Evolutionary conservation across 2,888 invertebrate genomes (phyloP), one percentile per base, ranked within the genome.

Genomic region (Cactoblastis cactorum): DNA sequence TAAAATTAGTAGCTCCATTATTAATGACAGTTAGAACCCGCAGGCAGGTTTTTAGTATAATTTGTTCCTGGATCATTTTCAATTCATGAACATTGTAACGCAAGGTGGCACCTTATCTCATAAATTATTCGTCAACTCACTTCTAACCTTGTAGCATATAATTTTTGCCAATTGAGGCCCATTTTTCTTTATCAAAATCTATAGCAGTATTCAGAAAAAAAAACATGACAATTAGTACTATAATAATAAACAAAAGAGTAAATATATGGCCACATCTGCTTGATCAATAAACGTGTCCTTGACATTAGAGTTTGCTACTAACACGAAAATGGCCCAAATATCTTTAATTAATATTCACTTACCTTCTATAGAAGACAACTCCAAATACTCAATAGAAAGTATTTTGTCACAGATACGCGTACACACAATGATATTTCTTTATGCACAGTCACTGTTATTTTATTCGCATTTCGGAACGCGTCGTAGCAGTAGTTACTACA

Each of bases 251-350:
- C 49, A 56, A 50, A 6, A 35, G 45, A 52, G 53, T 56, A 53
- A 52, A 61, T 52, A 61, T 50, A 47, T 33, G 45, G 32, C 45
- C 54, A 55, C 65, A 68, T 69, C 62, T 63, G 59, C 57, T 69
- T 83, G 80, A 81, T 87, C 87, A 76, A 87, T 87, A 86, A 73
- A 64, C 62, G 67, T 80, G 86, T 80, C 87, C 87, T 88, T 88
- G 87, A 86, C 87, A 85, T 86, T 84, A 77, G 62, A 68, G 59
- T 58, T 72, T 62, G 61, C 19, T 53, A 57, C 58, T 67, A 57
- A 56, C 58, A 70, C 71, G 69, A 61, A 59, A 69, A 63, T 68
- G 67, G 62, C 67, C 57, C 69, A 67, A 69, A 71, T 65, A 66
- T 72, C 61, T 52, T 74, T 75, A 76, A 69, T 70, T 61, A 75